Evolutionary conservation across 2,113 vertebrate genomes (phyloP), one percentile per base, ranked within the genome.

Genomic region (Garra rufa): DNA sequence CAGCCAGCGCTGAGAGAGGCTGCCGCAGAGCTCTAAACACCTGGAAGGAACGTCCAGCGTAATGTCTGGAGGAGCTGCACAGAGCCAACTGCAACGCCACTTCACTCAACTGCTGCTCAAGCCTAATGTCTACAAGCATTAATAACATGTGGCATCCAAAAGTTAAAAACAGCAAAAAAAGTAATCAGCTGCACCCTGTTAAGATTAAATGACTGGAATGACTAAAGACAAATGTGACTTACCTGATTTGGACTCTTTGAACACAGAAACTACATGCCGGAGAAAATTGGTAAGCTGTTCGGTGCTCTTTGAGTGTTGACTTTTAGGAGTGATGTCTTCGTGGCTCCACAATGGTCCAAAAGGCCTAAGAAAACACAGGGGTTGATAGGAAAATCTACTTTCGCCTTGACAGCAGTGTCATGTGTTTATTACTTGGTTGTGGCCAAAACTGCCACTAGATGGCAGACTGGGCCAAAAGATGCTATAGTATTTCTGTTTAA

Each of bases 241-340:
- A 52, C 98, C 98, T 94, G 98, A 96, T 85, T 96, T 99, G 83
- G 96, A 97, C 87, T 98, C 98, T 92, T 97, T 99, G 93, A 99
- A 98, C 11, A 98, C 96, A 11, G 97, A 99, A 8, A 99, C 91
- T 52, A 99, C 94, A 24, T 99, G 98, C 21, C 96, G 95, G 3
- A 99, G 93, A 92, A 99, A 99, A 92, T 97, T 98, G 78, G 96
- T 95, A 70, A 99, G 97, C 86, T 99, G 97, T 71, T 99, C 98
- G 0, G 96, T 94, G 88, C 98, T 99, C 91, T 96, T 97, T 11
- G 96, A 98, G 91, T 97, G 97, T 86, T 97, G 97, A 89, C 98
- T 99, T 92, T 98, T 99, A 75, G 98, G 97, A 13, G 97, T 97
- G 92, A 99, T 98, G 92, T 99, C 98, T 92, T 99, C 98, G 50